phyloP scores from a whole-genome alignment of 2,113 vertebrate genomes.

The Asarcornis scutulata region DNA sequence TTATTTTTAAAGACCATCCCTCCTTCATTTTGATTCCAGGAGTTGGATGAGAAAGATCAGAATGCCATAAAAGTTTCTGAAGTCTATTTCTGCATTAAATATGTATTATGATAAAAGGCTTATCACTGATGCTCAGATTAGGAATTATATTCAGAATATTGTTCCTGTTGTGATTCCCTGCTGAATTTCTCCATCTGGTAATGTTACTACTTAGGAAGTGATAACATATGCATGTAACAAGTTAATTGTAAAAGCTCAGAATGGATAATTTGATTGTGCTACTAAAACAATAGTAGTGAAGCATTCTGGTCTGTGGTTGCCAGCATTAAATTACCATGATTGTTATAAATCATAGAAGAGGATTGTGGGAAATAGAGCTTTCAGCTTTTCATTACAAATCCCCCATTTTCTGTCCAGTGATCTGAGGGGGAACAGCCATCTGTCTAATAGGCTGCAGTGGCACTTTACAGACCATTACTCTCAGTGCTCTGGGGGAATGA shows the following conservation, averaged over 20 bases:
- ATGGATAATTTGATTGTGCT: slow-evolving; percentile 5
- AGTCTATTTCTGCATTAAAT: not conserved
- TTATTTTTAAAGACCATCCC: not conserved
- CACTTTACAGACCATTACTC: not conserved
- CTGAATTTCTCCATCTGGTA: slow-evolving; percentile 20
- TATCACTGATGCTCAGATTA: not conserved
- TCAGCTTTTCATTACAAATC: slow-evolving; percentile 2
- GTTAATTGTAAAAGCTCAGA: slow-evolving; percentile 16
- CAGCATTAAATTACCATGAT: not conserved
- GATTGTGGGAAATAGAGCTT: slow-evolving; percentile 22
- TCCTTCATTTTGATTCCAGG: not conserved
- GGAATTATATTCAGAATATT: not conserved
- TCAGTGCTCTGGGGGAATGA: not conserved
- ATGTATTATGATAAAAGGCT: not conserved
- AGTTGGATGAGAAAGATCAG: not conserved
- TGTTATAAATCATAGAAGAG: not conserved
- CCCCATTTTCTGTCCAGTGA: not conserved
- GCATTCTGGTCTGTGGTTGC: not conserved
- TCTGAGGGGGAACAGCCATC: not conserved
- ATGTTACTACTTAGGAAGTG: slow-evolving; percentile 28
- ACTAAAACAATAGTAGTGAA: slow-evolving; percentile 3
- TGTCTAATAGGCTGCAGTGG: not conserved
- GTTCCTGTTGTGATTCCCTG: not conserved
- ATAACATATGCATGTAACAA: slow-evolving; percentile 37
- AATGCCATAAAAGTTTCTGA: not conserved